Percentiles rank a stretch among this genome's conserved stretches.
phyloP scores from a whole-genome alignment of 1,140 invertebrate species.

The Drosophila kohkoa region DNA sequence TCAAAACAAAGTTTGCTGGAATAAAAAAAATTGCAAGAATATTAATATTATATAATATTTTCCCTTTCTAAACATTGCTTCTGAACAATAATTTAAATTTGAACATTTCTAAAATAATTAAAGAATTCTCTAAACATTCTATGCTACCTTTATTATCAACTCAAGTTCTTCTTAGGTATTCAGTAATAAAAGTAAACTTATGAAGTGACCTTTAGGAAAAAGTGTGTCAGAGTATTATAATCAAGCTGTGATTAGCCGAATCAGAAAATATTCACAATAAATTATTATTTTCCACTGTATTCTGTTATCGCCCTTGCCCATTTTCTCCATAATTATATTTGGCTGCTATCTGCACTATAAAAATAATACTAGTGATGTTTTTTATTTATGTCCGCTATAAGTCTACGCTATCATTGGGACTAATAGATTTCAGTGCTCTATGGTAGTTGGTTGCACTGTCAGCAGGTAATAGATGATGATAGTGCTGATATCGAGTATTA shows the following conservation, averaged over 20 bases:
- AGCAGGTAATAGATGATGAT: not conserved
- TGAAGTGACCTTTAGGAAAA: too few species aligned
- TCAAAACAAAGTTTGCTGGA: too few species aligned
- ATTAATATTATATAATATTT: too few species aligned
- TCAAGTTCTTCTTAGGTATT: too few species aligned
- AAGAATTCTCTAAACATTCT: too few species aligned
- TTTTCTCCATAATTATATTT: not conserved
- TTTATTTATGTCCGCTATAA: constrained; percentile 3
- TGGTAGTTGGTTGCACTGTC: constrained; percentile 4
- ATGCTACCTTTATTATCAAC: too few species aligned
- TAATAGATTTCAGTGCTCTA: constrained; percentile 26
- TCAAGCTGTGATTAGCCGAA: not conserved
- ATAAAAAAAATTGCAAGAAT: too few species aligned
- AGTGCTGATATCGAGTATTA: constrained; percentile 14
- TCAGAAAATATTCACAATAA: constrained; percentile 4
- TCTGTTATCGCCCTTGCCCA: not conserved
- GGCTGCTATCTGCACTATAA: constrained; percentile 10
- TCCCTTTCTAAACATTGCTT: too few species aligned
- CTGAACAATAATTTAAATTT: too few species aligned
- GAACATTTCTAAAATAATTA: too few species aligned
- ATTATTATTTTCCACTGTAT: not conserved
- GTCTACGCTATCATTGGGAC: constrained; percentile 10
- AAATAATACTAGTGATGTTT: constrained; percentile 15
- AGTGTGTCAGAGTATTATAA: not conserved
- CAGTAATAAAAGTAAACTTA: too few species aligned